Conservation (phyloP, 2,113 vertebrate species). For the Periophthalmodon schlosseri region DNA sequence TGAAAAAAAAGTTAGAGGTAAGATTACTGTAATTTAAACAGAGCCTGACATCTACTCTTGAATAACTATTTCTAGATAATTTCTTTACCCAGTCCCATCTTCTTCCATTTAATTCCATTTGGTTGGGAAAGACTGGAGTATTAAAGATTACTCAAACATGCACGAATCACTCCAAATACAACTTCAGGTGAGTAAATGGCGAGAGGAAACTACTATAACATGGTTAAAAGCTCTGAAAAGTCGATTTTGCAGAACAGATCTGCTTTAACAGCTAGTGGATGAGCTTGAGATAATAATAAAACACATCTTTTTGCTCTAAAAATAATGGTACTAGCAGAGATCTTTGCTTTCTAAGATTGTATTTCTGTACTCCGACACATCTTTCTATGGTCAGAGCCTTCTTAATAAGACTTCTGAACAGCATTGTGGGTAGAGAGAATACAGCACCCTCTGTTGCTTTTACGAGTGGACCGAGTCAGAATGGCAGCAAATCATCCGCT, state of each 20-base stretch:
- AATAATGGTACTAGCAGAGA: neutral
- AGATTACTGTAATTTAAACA: neutral
- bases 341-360: neutral
- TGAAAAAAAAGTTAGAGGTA: too few relatives aligned
- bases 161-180: too few relatives aligned
- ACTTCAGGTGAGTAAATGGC: too few relatives aligned
- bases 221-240: too few relatives aligned
- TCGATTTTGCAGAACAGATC: too few relatives aligned
- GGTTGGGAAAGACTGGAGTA: too few relatives aligned
- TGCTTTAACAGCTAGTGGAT: neutral
- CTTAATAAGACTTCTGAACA: neutral
- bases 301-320: neutral
- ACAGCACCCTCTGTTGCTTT: constrained; percentile 17
- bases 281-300: neutral
- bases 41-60: too few relatives aligned
- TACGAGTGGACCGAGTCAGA: constrained; percentile 19
- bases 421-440: neutral
- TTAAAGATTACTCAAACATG: neutral
- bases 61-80: too few relatives aligned
- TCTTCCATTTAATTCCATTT: too few relatives aligned
- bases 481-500: constrained; percentile 29
- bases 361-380: neutral
- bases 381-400: neutral
- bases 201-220: too few relatives aligned
- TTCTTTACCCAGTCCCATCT: too few relatives aligned